Evolutionary conservation across 1,140 invertebrate species (phyloP).

Genomic region (Paramacrobiotus metropolitanus): DNA sequence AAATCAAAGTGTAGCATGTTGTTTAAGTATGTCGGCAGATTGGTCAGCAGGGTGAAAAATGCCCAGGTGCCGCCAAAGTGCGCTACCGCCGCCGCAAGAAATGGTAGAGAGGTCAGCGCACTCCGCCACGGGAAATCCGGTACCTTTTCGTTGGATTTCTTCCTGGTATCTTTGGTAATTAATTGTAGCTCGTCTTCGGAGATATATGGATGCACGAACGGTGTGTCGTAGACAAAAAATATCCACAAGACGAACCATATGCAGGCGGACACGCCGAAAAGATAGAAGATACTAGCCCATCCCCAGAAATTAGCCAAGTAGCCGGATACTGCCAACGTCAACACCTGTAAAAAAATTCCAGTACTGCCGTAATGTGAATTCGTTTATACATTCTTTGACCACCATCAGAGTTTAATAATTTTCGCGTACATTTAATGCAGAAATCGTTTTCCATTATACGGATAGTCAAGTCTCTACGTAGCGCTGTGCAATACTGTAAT

Average conservation of each 20-base stretch:
- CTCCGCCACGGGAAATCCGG: conserved; percentile 40
- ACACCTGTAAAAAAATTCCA: too few relatives aligned
- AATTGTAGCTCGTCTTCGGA: conserved; percentile 46
- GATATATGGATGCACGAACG: conserved; percentile 47
- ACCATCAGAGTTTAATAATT: too few relatives aligned
- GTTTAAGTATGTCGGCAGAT: conserved; percentile 69
- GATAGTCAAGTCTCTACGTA: too few relatives aligned
- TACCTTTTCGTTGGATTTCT: conserved; percentile 14
- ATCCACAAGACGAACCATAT: conserved; percentile 38
- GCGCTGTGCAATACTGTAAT: too few relatives aligned
- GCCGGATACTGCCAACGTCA: conserved; percentile 53
- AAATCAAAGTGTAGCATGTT: conserved; percentile 44
- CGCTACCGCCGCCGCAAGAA: conserved; percentile 67
- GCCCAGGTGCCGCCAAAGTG: conserved; percentile 91
- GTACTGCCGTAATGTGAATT: too few relatives aligned
- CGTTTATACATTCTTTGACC: too few relatives aligned
- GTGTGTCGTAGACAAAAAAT: conserved; percentile 44
- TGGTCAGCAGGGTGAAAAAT: conserved; percentile 70
- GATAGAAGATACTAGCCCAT: conserved; percentile 68
- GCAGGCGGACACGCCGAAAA: conserved; percentile 32
- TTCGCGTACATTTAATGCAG: too few relatives aligned
- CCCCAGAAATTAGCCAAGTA: conserved; percentile 48
- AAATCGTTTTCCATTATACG: too few relatives aligned
- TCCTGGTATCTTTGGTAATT: conserved; percentile 34
- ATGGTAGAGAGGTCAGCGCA: conserved; percentile 52